Base-by-base conservation (phyloP, 2,797 vertebrate genomes). In the Momotus momota region DNA sequence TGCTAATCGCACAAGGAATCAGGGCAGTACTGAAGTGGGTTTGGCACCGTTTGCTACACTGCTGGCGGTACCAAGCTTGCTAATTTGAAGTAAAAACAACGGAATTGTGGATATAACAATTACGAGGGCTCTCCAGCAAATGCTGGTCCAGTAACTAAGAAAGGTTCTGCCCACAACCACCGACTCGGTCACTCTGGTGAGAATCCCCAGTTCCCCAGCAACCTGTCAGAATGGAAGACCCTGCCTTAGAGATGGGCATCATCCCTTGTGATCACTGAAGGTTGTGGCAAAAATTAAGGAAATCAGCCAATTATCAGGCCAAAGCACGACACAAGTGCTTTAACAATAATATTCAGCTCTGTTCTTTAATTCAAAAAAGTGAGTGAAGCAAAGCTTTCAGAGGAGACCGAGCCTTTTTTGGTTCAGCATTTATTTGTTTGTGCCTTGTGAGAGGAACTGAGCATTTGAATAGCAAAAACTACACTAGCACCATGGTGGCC, bases 251-350 rank as follows among this genome's bases (percentile, higher is more conserved):
- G 40, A 49, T 1, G 8, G 40, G 31, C 75, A 86, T 5, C 0
- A 0, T 35, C 72, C 61, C 55, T 45, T 65, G 19, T 0, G 5
- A 22, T 14, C 70, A n/a, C 75, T 20, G n/a, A 49, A 23, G 49
- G 26, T 10, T 3, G 4, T 40, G 58, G 38, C 38, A 67, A 61
- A 46, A 69, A 55, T 16, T 12, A 65, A 9, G 20, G 22, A 31
- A 41, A 79, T 35, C 12, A 23, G 66, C 11, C 38, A 31, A 6
- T 48, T 55, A 41, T 82, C 33, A 61, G 66, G 48, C 58, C 7
- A 31, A 60, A 57, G 60, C 23, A 20, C 51, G 81, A 61, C 21
- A 43, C 16, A 7, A 2, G 2, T 10, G n/a, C 89, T 78, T 92
- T 38, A n/a, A 52, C 89, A 90, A 51, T 41, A 12, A 78, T n/a